Base-by-base conservation (phyloP, 1,140 invertebrate species). In the Anoplolepis gracilipes region DNA sequence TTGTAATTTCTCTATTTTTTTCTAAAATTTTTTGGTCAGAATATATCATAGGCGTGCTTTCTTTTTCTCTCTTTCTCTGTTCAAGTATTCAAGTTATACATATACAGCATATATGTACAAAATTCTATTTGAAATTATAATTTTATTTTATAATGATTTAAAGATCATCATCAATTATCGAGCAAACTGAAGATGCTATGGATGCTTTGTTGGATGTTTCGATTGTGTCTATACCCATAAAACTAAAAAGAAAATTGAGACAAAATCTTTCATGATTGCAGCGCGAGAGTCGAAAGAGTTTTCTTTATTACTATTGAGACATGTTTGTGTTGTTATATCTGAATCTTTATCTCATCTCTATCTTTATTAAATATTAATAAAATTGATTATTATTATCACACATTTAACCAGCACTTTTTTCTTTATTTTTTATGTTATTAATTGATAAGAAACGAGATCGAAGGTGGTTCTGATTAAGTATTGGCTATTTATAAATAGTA, bases 131-230 rank as follows among this genome's bases (percentile, higher is more conserved):
- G n/a, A 25, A 69, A 46, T n/a, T 72, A 36, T 30, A 19, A 70
- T 49, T 2, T 36, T 28, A 64, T 72, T 5, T 65, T 94, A 94
- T 85, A 87, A 93, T n/a, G n/a, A n/a, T 87, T 90, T 91, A 5
- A 86, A 77, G 7, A 88, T n/a, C n/a, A n/a, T n/a, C n/a, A n/a
- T n/a, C n/a, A n/a, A n/a, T n/a, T n/a, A n/a, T n/a, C n/a, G n/a
- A 95, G 84, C 91, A 95, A 75, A 95, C 94, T 11, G 92, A 96
- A 0, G 94, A 94, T 25, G 96, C 96, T 3, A 91, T 96, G 11
- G 94, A 96, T 76, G n/a, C n/a, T n/a, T n/a, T n/a, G 91, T 95
- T 42, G 97, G 97, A 0, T 98, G 97, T 87, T 96, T 97, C 78
- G 97, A 97, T 91, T 97, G n/a, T n/a, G n/a, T n/a, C n/a, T n/a